phyloP scores from a whole-genome alignment of 2,113 vertebrate species.

The Aptenodytes forsteri region DNA sequence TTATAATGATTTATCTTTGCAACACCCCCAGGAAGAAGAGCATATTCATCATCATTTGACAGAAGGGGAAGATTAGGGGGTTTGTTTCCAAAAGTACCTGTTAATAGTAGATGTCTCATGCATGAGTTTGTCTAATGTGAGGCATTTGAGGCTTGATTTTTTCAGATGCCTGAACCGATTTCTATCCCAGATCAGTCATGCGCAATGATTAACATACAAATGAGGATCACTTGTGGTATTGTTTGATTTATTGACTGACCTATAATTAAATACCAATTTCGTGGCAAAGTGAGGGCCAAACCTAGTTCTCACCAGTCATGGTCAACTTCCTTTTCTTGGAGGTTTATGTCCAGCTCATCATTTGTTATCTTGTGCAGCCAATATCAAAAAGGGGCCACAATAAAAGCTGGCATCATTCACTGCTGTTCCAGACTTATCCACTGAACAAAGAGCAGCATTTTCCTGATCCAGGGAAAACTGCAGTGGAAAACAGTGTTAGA shows the following conservation, averaged over 20 bases:
- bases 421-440: conserved; percentile 15
- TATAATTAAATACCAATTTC: background rate
- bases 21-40: background rate
- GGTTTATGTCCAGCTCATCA: background rate
- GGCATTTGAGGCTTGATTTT: background rate
- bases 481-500: background rate
- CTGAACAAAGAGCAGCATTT: conserved; percentile 33
- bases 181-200: background rate
- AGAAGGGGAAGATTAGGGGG: background rate
- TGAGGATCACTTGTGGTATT: background rate
- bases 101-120: background rate
- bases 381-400: background rate
- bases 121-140: background rate
- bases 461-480: background rate
- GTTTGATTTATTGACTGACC: background rate
- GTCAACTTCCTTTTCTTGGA: background rate
- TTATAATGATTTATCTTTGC: background rate
- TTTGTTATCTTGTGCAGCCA: background rate
- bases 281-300: background rate
- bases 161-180: conserved; percentile 41
- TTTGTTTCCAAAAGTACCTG: background rate
- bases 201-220: background rate
- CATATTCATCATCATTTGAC: background rate
- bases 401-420: background rate
- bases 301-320: background rate